These are phyloP conservation scores for Orthosia cruda DNA, from an alignment of 2,888 invertebrate species.

Conservation along the genomic window DNA sequence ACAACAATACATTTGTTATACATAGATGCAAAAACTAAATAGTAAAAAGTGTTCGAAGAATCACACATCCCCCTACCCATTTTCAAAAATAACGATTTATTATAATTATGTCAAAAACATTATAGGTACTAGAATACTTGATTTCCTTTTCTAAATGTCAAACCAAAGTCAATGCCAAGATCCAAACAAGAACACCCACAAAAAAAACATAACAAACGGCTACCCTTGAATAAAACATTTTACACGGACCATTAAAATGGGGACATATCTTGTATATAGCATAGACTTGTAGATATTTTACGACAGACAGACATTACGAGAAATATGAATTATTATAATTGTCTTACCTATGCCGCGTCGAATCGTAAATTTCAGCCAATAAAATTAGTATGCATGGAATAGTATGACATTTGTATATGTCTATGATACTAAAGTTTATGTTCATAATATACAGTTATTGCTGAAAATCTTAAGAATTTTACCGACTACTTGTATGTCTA, in stretches of 20 bases:
- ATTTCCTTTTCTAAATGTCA: background rate
- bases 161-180: slow-evolving; percentile 3
- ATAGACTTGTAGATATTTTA: slow-evolving; percentile 62
- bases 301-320: slow-evolving; percentile 61
- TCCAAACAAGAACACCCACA: background rate
- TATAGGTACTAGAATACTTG: too few species aligned
- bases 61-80: too few species aligned
- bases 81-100: too few species aligned
- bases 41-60: too few species aligned
- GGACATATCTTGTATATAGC: slow-evolving; percentile 55
- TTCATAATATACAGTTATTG: slow-evolving; percentile 30
- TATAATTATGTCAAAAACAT: too few species aligned
- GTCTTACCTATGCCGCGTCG: slow-evolving; percentile 61
- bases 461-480: slow-evolving; percentile 45
- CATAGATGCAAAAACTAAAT: too few species aligned
- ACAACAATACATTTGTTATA: too few species aligned
- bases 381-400: slow-evolving; percentile 68
- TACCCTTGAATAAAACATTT: slow-evolving; percentile 55
- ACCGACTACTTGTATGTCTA: slow-evolving; percentile 6
- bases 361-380: slow-evolving; percentile 69
- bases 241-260: slow-evolving; percentile 61
- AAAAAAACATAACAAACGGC: slow-evolving; percentile 1
- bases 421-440: slow-evolving; percentile 41
- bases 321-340: slow-evolving; percentile 69
- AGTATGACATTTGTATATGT: slow-evolving; percentile 39